phyloP scores from a whole-genome alignment of 1,140 invertebrate genomes.

The Pseudomyrmex cubaensis region DNA sequence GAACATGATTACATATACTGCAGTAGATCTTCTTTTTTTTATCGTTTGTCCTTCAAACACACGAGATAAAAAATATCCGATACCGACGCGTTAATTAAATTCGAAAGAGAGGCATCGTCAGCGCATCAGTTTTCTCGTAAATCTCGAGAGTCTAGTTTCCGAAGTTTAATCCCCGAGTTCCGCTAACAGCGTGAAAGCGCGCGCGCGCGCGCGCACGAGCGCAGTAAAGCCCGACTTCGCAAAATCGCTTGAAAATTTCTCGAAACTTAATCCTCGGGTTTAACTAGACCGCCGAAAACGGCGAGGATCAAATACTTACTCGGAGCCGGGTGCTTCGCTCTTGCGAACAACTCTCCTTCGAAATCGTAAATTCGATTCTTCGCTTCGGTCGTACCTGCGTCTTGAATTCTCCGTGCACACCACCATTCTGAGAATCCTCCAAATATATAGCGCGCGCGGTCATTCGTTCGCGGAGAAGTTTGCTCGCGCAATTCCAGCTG shows the following conservation, averaged over 20 bases:
- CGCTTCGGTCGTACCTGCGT: slow-evolving; percentile 1
- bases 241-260: slow-evolving; percentile 58
- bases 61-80: slow-evolving; percentile 5
- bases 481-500: slow-evolving; percentile 20
- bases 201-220: neutral
- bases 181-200: slow-evolving; percentile 39
- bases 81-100: slow-evolving; percentile 37
- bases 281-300: slow-evolving; percentile 52
- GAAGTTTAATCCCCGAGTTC: slow-evolving; percentile 50
- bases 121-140: slow-evolving; percentile 29
- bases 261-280: slow-evolving; percentile 56
- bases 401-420: slow-evolving; percentile 4
- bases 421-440: neutral
- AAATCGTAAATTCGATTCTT: slow-evolving; percentile 55
- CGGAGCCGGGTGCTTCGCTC: neutral
- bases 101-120: slow-evolving; percentile 27
- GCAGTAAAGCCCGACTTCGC: slow-evolving; percentile 31
- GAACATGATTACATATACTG: neutral
- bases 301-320: slow-evolving; percentile 40
- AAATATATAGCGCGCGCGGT: neutral
- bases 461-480: slow-evolving; percentile 15
- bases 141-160: slow-evolving; percentile 43
- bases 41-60: neutral
- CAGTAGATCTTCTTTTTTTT: neutral
- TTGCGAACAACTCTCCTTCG: slow-evolving; percentile 10